phyloP scores from a whole-genome alignment of 2,113 vertebrate species.

The Tylochromis polylepis region DNA sequence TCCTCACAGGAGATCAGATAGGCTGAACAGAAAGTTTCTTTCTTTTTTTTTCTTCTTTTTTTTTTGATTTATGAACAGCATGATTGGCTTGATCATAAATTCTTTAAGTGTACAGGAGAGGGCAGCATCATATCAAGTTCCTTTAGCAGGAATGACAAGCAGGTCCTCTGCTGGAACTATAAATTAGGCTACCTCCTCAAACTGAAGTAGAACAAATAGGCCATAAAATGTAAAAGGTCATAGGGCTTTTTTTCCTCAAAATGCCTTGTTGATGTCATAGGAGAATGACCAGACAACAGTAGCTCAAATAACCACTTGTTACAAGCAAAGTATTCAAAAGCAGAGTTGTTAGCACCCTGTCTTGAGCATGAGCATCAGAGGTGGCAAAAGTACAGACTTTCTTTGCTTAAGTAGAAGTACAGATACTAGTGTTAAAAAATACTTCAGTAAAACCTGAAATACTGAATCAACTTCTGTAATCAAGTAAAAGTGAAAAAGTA shows the following conservation, averaged over 20 bases:
- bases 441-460: neutral
- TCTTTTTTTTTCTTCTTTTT: fast-evolving
- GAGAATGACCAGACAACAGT: neutral
- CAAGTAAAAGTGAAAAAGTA: no score
- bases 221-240: neutral
- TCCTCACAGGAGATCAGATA: neutral
- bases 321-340: neutral
- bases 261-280: neutral
- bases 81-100: neutral
- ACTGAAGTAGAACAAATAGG: neutral
- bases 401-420: neutral
- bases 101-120: neutral
- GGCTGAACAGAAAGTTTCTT: neutral
- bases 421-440: neutral
- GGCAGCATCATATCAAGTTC: neutral
- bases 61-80: neutral
- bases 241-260: neutral
- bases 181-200: neutral
- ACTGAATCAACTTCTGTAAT: neutral
- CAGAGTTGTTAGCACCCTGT: neutral
- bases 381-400: neutral
- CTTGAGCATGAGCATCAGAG: neutral
- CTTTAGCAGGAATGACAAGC: neutral
- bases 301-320: neutral
- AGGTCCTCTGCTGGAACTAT: neutral